These are phyloP conservation scores for Spodoptera litura DNA, from an alignment of 1,140 invertebrate genomes.

Conservation along the genomic window DNA sequence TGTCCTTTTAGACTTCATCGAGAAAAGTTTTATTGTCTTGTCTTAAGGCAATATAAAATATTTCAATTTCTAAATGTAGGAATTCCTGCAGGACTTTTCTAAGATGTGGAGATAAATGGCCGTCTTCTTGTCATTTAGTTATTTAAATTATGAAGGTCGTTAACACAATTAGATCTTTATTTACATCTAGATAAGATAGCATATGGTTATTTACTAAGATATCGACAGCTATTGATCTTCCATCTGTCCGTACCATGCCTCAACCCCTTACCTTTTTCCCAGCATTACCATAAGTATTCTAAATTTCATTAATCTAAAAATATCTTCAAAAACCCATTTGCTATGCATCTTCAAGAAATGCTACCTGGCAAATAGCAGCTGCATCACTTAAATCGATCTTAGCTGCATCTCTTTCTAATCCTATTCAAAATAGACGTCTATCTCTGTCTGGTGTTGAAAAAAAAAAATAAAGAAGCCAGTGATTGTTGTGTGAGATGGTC, in stretches of 20 bases:
- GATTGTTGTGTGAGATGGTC: constrained; percentile 35
- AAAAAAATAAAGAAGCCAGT: constrained; percentile 48
- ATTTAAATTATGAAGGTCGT: constrained; percentile 3
- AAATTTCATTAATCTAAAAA: constrained; percentile 42
- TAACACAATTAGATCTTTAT: constrained; percentile 12
- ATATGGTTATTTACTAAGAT: not conserved
- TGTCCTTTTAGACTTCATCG: no score
- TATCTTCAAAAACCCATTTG: constrained; percentile 54
- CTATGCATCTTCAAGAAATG: constrained; percentile 61
- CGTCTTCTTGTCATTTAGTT: not conserved
- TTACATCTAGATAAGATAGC: not conserved
- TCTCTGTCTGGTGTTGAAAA: constrained; percentile 57
- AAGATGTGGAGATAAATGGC: no score
- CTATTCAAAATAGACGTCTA: constrained; percentile 39
- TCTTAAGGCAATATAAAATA: no score
- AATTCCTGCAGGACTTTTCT: no score
- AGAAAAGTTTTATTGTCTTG: no score
- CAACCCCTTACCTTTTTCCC: constrained; percentile 16
- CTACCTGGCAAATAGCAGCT: constrained; percentile 75
- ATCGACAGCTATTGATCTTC: not conserved
- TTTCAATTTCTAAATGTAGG: no score
- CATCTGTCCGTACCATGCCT: constrained; percentile 13
- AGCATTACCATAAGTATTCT: constrained; percentile 43
- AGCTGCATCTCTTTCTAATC: constrained; percentile 57
- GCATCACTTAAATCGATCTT: constrained; percentile 71